A percentile compares a stretch with the other conserved stretches of the same genome.
Conservation (phyloP, 2,888 invertebrate species). For the Anorthoa munda region DNA sequence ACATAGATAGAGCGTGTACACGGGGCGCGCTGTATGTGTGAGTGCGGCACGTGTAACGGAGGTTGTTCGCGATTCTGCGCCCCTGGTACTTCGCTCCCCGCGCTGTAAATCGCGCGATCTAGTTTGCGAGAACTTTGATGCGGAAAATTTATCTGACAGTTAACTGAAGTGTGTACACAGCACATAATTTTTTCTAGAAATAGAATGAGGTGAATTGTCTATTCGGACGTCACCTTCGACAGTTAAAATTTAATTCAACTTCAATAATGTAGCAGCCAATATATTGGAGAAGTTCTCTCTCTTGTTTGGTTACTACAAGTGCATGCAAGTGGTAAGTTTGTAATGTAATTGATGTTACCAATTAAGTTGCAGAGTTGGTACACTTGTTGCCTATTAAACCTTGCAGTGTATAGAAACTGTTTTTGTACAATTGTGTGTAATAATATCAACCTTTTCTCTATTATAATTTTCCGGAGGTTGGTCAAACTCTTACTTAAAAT, state of each 20-base stretch:
- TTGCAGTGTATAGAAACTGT: not conserved
- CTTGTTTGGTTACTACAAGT: conserved; percentile 30
- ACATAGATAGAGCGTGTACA: conserved; percentile 70
- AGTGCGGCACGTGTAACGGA: conserved; percentile 82
- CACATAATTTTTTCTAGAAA: conserved; percentile 48
- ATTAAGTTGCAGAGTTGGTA: not conserved
- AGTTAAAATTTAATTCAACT: conserved; percentile 20
- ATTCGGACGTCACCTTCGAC: conserved; percentile 4
- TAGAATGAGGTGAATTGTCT: conserved; percentile 43
- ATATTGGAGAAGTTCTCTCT: conserved; percentile 16
- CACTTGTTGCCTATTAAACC: conserved; percentile 21
- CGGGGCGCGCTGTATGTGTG: conserved; percentile 76
- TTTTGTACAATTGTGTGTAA: not conserved
- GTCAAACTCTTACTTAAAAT: not conserved
- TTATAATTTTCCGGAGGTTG: not conserved
- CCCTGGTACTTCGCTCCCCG: conserved; percentile 78
- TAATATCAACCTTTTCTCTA: not conserved
- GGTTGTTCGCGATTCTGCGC: conserved; percentile 71
- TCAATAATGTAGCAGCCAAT: conserved; percentile 31
- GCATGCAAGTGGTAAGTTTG: conserved; percentile 32
- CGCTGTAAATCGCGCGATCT: conserved; percentile 82
- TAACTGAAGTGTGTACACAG: conserved; percentile 74
- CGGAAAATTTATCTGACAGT: conserved; percentile 83
- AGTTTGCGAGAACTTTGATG: conserved; percentile 83
- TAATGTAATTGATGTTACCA: conserved; percentile 29